Base-by-base conservation (phyloP, 2,888 invertebrate genomes). In the Hesperia comma region DNA sequence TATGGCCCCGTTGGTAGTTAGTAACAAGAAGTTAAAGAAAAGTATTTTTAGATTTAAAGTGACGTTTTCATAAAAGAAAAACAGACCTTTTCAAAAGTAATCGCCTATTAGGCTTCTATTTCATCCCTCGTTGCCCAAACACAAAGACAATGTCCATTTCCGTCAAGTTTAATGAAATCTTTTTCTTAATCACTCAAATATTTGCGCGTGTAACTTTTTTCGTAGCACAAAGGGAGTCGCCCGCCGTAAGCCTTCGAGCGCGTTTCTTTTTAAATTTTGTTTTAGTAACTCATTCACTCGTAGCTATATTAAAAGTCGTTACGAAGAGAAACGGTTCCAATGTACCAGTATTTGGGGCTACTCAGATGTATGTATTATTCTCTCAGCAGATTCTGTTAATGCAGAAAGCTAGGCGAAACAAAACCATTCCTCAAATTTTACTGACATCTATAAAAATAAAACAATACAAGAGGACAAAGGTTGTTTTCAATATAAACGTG, bases 231-330 rank as follows among this genome's bases (percentile, higher is more conserved):
- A 61, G 51, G 60, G 56, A 63, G 26, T 70, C 32, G 40, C 8
- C 51, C 51, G 6, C 26, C 46, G 57, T 63, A 68, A 64, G 51
- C 58, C 56, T 63, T 67, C 58, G 57, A 63, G 61, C 63, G 57
- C 61, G 53, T 70, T 71, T 68, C 68, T 63, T 69, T 69, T 68
- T 61, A 55, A 68, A 66, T 67, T 43, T 63, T 68, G 63, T 68
- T 70, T 68, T 41, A 49, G 17, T 32, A 62, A 46, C 51, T 19
- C 49, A 21, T 49, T 57, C 51, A 26, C 26, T 26, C 26, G 26
- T 26, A 51, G 53, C 53, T 33, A 17, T 33, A 41, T 33, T 33
- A 43, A 51, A 63, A 61, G 56, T 63, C 37, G 19, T 56, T 46
- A 49, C 32, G 37, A 63, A 15, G 40, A 53, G 33, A 33, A 33